These are phyloP conservation scores for Pandemis heparana DNA, from an alignment of 2,888 invertebrate species.

Conservation along the genomic window DNA sequence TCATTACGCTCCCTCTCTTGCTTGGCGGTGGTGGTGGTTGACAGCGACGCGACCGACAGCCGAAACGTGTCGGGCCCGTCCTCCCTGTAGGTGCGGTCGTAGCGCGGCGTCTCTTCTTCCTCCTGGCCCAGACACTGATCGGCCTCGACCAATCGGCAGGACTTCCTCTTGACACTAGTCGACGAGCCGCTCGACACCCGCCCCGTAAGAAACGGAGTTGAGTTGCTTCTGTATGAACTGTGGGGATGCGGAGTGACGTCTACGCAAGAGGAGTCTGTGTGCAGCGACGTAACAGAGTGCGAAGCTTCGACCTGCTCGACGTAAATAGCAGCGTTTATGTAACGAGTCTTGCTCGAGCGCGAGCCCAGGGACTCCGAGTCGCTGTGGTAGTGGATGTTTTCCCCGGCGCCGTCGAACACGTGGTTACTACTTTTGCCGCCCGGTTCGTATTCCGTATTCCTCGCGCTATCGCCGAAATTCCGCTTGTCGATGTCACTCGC, in stretches of 20 bases:
- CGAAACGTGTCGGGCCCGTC: constrained; percentile 77
- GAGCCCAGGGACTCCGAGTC: constrained; percentile 76
- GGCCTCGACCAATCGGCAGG: constrained; percentile 61
- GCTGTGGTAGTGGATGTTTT: constrained; percentile 75
- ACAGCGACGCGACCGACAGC: constrained; percentile 75
- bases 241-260: constrained; percentile 80
- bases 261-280: constrained; percentile 63
- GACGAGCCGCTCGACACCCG: constrained; percentile 69
- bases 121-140: constrained; percentile 45
- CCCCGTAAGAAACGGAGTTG: constrained; percentile 75
- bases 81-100: constrained; percentile 69
- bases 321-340: constrained; percentile 87
- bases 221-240: constrained; percentile 74
- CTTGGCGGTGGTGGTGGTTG: constrained; percentile 78
- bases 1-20: constrained; percentile 76
- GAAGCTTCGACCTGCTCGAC: constrained; percentile 80
- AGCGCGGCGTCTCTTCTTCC: constrained; percentile 66
- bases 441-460: constrained; percentile 59
- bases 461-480: constrained; percentile 74
- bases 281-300: constrained; percentile 75
- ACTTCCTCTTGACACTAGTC: constrained; percentile 73
- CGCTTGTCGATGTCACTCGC: constrained; percentile 68
- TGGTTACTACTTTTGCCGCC: constrained; percentile 65
- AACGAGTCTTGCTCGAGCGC: constrained; percentile 77
- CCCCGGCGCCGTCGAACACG: constrained; percentile 78